A percentile compares a stretch with the other conserved stretches of the same genome.
Evolutionary conservation across 1,140 invertebrate genomes (phyloP).

Genomic region (Nilaparvata lugens): DNA sequence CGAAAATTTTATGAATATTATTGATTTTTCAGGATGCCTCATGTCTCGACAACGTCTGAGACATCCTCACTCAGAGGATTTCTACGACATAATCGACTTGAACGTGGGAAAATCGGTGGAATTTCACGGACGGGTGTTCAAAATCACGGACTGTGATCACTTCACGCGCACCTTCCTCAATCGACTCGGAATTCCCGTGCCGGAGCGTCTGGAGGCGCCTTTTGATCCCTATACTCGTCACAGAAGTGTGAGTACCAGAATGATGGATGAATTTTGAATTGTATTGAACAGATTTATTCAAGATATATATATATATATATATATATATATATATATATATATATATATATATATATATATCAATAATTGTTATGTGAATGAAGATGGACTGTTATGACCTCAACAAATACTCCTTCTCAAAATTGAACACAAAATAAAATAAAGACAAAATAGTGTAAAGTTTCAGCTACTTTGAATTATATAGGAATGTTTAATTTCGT

Average conservation of each 20-base stretch:
- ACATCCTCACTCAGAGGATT: slow-evolving; percentile 55
- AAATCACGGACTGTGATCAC: slow-evolving; percentile 72
- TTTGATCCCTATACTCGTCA: slow-evolving; percentile 40
- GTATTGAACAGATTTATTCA: neutral
- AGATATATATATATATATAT: too few relatives aligned
- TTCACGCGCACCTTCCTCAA: slow-evolving; percentile 79
- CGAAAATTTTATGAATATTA: too few relatives aligned
- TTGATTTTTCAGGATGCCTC: slow-evolving; percentile 55
- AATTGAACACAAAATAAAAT: too few relatives aligned
- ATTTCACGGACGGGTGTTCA: slow-evolving; percentile 67
- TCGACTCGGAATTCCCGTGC: slow-evolving; percentile 71
- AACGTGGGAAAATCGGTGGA: slow-evolving; percentile 67
- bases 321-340: too few relatives aligned
- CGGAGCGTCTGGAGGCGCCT: slow-evolving; percentile 52
- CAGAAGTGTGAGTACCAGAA: slow-evolving; percentile 24
- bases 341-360: too few relatives aligned
- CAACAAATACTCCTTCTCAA: too few relatives aligned
- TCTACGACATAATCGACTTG: slow-evolving; percentile 63
- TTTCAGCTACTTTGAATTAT: too few relatives aligned
- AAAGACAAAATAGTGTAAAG: too few relatives aligned
- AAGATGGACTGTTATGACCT: too few relatives aligned
- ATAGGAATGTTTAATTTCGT: too few relatives aligned
- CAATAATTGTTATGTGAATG: too few relatives aligned
- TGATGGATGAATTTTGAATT: neutral
- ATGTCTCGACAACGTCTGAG: slow-evolving; percentile 68